These are phyloP conservation scores for Mus caroli DNA, from an alignment of 2,797 vertebrate species.

Conservation along the genomic window DNA sequence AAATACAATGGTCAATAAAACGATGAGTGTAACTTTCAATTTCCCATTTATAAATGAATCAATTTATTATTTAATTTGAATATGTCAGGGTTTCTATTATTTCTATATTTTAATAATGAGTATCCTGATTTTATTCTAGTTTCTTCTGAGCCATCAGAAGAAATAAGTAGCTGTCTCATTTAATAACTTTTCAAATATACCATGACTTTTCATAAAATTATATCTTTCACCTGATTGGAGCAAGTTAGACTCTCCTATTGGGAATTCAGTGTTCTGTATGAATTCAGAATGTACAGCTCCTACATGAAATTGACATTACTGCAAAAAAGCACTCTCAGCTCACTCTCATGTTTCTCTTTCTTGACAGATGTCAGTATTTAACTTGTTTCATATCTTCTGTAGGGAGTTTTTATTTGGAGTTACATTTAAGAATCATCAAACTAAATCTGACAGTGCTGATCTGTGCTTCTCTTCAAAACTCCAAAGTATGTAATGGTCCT, in stretches of 20 bases:
- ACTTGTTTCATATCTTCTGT: neutral
- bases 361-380: neutral
- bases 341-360: neutral
- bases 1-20: neutral
- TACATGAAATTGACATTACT: neutral
- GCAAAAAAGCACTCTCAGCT: neutral
- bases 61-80: neutral
- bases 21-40: neutral
- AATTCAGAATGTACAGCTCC: neutral
- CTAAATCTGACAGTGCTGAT: neutral
- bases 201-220: neutral
- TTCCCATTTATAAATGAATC: neutral
- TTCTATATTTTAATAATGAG: neutral
- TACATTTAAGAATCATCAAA: conserved; percentile 5
- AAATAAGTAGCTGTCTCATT: neutral
- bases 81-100: neutral
- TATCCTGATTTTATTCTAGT: neutral
- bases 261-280: neutral
- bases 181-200: neutral
- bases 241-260: neutral
- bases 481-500: neutral
- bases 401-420: neutral
- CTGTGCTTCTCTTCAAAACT: neutral
- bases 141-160: neutral
- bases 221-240: neutral